These are phyloP conservation scores for Synodontis membranacea DNA, from an alignment of 2,113 vertebrate species.

Conservation along the genomic window DNA sequence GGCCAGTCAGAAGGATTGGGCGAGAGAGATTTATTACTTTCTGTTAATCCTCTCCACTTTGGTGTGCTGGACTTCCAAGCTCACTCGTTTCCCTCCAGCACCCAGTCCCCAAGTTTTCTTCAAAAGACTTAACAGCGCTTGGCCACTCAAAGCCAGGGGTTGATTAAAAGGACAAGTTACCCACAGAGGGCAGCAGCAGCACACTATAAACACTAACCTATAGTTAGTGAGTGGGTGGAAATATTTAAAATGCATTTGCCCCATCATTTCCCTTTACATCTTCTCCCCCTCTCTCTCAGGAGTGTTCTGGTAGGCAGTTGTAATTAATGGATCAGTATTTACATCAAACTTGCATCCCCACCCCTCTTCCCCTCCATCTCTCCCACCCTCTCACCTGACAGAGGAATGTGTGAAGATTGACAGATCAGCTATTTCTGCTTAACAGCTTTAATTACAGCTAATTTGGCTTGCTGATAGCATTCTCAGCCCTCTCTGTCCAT, in stretches of 20 bases:
- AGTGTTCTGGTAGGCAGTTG: slow-evolving; percentile 49
- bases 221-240: slow-evolving; percentile 13
- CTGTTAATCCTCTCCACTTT: slow-evolving; percentile 43
- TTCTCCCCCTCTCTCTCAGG: slow-evolving; percentile 26
- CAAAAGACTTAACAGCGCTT: slow-evolving; percentile 3
- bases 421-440: slow-evolving; percentile 59
- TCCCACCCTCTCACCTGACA: slow-evolving; percentile 41
- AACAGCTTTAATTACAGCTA: slow-evolving; percentile 61
- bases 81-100: slow-evolving; percentile 11
- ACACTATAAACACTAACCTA: slow-evolving; percentile 33
- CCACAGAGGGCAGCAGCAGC: slow-evolving; percentile 58
- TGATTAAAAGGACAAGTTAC: slow-evolving; percentile 1
- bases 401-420: slow-evolving; percentile 55
- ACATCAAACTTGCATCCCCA: slow-evolving; percentile 39
- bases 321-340: slow-evolving; percentile 61
- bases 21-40: slow-evolving; percentile 39
- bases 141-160: neutral
- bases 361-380: neutral
- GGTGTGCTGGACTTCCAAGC: slow-evolving; percentile 34
- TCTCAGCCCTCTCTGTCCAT: slow-evolving; percentile 48
- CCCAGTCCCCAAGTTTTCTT: neutral
- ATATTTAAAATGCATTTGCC: slow-evolving; percentile 19
- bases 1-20: neutral
- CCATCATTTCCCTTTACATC: neutral
- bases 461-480: slow-evolving; percentile 60